A percentile compares a stretch with the other conserved stretches of the same genome.
These are phyloP conservation scores for Crenichthys baileyi DNA, from an alignment of 2,797 vertebrate species.

Conservation along the genomic window DNA sequence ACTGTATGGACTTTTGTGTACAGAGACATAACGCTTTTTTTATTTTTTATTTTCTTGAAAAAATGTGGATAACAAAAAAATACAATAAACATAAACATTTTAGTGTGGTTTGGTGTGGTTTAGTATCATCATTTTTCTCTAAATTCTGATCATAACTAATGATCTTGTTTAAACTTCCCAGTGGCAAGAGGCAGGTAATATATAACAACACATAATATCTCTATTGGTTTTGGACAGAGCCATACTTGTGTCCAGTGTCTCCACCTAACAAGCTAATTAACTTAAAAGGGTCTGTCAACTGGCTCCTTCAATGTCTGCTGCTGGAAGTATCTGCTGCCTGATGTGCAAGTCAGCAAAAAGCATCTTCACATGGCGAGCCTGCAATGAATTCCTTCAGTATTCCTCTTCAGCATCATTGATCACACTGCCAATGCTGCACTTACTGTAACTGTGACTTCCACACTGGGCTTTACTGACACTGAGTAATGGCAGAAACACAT, in stretches of 20 bases:
- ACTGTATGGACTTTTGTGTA: background rate
- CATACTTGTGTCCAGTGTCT: conserved; percentile 48
- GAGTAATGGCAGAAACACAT: conserved; percentile 68
- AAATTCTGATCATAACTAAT: conserved; percentile 12
- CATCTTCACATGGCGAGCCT: background rate
- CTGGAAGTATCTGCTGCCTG: conserved; percentile 40
- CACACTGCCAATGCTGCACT: conserved; percentile 66
- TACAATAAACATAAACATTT: background rate
- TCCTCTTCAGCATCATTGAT: conserved; percentile 69
- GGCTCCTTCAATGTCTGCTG: conserved; percentile 55
- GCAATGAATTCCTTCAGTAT: conserved; percentile 58
- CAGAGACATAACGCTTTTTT: background rate
- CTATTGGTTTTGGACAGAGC: conserved; percentile 63
- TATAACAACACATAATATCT: conserved; percentile 39
- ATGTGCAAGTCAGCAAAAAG: conserved; percentile 70
- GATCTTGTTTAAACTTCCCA: conserved; percentile 15
- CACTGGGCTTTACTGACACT: conserved; percentile 52
- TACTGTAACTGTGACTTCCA: conserved; percentile 65
- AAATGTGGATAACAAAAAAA: background rate
- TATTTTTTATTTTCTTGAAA: background rate
- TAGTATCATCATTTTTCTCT: background rate
- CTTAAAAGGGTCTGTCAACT: conserved; percentile 73
- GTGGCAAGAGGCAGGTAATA: conserved; percentile 39
- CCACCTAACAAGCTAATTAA: conserved; percentile 73
- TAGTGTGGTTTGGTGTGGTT: conserved; percentile 25